These are phyloP conservation scores for Lynx canadensis DNA, from an alignment of 2,113 vertebrate species.

Conservation along the genomic window DNA sequence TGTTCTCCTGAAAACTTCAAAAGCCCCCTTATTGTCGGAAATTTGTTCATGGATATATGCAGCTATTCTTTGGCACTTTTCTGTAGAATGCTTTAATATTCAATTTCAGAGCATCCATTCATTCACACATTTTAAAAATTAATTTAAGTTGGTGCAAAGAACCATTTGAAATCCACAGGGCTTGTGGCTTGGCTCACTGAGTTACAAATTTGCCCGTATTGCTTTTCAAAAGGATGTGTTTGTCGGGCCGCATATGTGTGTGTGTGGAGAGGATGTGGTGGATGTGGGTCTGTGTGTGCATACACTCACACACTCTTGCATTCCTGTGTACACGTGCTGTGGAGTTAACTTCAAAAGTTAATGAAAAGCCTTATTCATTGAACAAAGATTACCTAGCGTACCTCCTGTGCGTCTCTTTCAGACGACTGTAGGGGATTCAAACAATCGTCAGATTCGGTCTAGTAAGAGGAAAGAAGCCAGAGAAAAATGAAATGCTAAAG, in stretches of 20 bases:
- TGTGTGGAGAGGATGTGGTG: neutral
- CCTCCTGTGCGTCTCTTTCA: neutral
- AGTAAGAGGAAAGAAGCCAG: neutral
- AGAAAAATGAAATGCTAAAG: neutral
- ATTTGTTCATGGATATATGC: slow-evolving; percentile 45
- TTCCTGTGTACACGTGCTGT: neutral
- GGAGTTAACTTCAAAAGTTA: neutral
- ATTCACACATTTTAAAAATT: slow-evolving; percentile 29
- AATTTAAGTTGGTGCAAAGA: slow-evolving; percentile 52
- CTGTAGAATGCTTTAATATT: slow-evolving; percentile 59
- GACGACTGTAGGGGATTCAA: neutral
- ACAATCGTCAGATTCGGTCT: neutral
- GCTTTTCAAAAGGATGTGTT: neutral
- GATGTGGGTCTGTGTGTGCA: neutral
- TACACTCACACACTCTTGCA: neutral
- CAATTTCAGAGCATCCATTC: slow-evolving; percentile 65
- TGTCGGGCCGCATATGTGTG: neutral
- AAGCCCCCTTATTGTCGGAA: slow-evolving; percentile 63
- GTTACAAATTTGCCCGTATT: neutral
- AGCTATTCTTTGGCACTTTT: slow-evolving; percentile 55
- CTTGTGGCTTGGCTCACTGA: neutral
- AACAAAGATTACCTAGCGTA: neutral
- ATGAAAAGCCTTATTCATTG: neutral
- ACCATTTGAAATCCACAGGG: slow-evolving; percentile 42
- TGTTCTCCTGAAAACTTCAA: slow-evolving; percentile 64